Conservation (phyloP, 2,888 invertebrate genomes). For the Malacosoma neustria region DNA sequence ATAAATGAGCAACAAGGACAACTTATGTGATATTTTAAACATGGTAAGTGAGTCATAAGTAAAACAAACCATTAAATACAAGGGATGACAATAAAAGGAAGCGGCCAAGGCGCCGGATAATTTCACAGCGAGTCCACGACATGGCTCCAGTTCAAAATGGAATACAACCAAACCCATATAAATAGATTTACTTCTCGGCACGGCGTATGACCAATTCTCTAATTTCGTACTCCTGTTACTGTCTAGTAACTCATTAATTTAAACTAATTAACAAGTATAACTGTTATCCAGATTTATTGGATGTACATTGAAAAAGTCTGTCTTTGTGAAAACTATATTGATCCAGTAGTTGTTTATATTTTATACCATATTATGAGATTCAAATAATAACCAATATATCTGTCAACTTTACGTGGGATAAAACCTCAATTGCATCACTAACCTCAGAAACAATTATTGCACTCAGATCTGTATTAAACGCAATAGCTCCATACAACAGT, state of each 20-base stretch:
- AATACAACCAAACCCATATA: constrained; percentile 49
- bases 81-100: constrained; percentile 52
- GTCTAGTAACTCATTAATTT: constrained; percentile 15
- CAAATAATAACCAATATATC: neutral
- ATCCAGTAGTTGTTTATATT: too few relatives aligned
- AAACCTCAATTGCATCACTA: constrained; percentile 17
- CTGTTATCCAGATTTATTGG: too few relatives aligned
- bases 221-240: constrained; percentile 43
- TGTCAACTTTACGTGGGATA: neutral
- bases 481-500: constrained; percentile 23
- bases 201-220: constrained; percentile 62
- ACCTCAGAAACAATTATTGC: constrained; percentile 15
- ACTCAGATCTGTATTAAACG: constrained; percentile 13
- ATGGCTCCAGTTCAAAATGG: constrained; percentile 47
- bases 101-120: constrained; percentile 58
- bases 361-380: too few relatives aligned
- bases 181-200: constrained; percentile 43
- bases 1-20: constrained; percentile 9
- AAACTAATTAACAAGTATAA: constrained; percentile 16
- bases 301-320: too few relatives aligned
- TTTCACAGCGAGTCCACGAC: constrained; percentile 43
- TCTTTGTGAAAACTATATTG: too few relatives aligned
- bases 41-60: constrained; percentile 56
- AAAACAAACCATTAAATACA: constrained; percentile 43
- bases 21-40: constrained; percentile 36